Evolutionary conservation across 2,113 vertebrate genomes (phyloP).

Genomic region (Scytalopus superciliaris): DNA sequence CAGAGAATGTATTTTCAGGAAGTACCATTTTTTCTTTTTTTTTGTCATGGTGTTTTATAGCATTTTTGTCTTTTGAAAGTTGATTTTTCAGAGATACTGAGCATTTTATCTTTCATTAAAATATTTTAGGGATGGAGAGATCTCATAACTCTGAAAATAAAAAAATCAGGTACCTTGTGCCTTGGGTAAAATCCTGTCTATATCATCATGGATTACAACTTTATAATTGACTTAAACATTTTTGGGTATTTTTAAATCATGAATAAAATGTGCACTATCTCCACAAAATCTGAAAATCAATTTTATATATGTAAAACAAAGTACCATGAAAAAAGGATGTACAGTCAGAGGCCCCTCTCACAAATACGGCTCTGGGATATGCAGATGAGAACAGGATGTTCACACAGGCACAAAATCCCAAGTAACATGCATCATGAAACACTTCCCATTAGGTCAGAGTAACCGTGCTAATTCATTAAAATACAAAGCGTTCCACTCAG

Average conservation of each 20-base stretch:
- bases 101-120: not conserved
- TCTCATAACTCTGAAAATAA: not conserved
- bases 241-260: not conserved
- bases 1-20: not conserved
- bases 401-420: constrained; percentile 27
- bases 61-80: not conserved
- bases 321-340: not conserved
- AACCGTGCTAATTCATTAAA: not conserved
- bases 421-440: not conserved
- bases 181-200: not conserved
- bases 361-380: not conserved
- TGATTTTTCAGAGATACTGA: not conserved
- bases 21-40: not conserved
- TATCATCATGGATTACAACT: not conserved
- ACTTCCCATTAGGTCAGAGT: constrained; percentile 5
- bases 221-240: not conserved
- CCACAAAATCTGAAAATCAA: not conserved
- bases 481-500: not conserved
- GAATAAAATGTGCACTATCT: not conserved
- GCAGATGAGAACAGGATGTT: constrained; percentile 32
- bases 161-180: not conserved
- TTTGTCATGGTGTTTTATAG: not conserved
- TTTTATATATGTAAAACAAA: not conserved
- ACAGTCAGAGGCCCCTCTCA: not conserved
- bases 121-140: not conserved